Conservation (phyloP, 1,140 invertebrate species). For the Diachasmimorpha longicaudata region DNA sequence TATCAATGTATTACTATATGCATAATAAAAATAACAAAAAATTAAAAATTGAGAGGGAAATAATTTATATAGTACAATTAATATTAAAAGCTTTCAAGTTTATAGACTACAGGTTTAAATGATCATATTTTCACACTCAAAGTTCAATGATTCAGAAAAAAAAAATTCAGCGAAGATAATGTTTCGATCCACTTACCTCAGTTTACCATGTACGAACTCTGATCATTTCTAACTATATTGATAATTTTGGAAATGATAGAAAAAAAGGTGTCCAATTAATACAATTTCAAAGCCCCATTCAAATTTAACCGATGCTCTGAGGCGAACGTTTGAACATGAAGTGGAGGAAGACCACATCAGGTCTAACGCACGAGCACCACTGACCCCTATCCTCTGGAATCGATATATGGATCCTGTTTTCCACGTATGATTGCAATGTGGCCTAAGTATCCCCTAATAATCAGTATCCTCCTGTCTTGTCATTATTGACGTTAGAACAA, state of each 20-base stretch:
- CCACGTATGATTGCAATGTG: slow-evolving; percentile 41
- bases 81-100: too few species aligned
- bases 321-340: slow-evolving; percentile 10
- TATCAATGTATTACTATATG: background rate
- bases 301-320: background rate
- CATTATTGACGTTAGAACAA: slow-evolving; percentile 17
- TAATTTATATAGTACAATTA: too few species aligned
- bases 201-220: background rate
- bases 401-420: slow-evolving; percentile 52
- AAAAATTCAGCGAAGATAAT: too few species aligned
- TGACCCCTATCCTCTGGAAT: slow-evolving; percentile 52
- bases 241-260: background rate
- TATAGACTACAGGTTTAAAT: too few species aligned
- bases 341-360: slow-evolving; percentile 13
- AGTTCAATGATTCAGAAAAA: too few species aligned
- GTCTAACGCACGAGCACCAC: slow-evolving; percentile 40
- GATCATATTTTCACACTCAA: too few species aligned
- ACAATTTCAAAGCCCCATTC: background rate
- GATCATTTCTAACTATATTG: background rate
- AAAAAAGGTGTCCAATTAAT: background rate
- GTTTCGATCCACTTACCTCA: background rate
- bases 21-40: background rate
- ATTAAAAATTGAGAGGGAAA: background rate
- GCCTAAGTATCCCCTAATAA: too few species aligned
- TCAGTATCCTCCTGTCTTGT: slow-evolving; percentile 15